phyloP scores from a whole-genome alignment of 2,888 invertebrate genomes.

The Agonopterix heracliana region DNA sequence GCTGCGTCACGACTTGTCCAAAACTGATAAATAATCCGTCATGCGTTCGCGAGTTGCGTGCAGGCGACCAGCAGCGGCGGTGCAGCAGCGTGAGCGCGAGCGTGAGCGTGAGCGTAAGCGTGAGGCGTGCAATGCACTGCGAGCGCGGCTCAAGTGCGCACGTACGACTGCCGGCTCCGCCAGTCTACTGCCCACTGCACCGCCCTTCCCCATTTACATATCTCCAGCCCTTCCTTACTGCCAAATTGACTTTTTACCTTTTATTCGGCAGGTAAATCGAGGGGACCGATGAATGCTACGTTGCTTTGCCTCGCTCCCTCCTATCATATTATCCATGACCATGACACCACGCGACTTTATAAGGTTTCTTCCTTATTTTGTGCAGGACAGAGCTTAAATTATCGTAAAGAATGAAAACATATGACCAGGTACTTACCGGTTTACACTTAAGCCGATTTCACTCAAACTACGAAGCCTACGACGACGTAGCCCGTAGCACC shows the following conservation, averaged over 20 bases:
- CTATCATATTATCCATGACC: conserved; percentile 30
- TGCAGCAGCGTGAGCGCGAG: not conserved
- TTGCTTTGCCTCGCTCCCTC: conserved; percentile 42
- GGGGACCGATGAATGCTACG: conserved; percentile 61
- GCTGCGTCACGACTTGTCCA: conserved; percentile 22
- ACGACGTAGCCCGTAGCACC: conserved; percentile 45
- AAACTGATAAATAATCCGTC: conserved; percentile 22
- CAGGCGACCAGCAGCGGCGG: conserved; percentile 9
- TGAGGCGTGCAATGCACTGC: conserved; percentile 29
- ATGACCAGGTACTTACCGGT: conserved; percentile 12
- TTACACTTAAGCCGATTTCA: conserved; percentile 9
- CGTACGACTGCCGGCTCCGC: conserved; percentile 30
- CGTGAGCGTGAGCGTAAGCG: conserved; percentile 19
- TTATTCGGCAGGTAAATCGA: conserved; percentile 72
- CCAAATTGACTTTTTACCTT: conserved; percentile 74
- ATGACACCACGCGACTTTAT: conserved; percentile 24
- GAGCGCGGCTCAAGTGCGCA: conserved; percentile 27
- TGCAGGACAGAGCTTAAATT: conserved; percentile 18
- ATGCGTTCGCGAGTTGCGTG: conserved; percentile 28
- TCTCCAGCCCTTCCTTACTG: conserved; percentile 68
- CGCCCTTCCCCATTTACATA: conserved; percentile 72
- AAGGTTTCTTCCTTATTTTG: conserved; percentile 30
- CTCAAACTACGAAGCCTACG: conserved; percentile 21
- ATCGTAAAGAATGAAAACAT: conserved; percentile 7
- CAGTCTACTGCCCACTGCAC: conserved; percentile 51